Percentiles rank a stretch among this genome's conserved stretches.
Conservation (phyloP, 2,797 vertebrate species). For the Atherinosoma microstoma region DNA sequence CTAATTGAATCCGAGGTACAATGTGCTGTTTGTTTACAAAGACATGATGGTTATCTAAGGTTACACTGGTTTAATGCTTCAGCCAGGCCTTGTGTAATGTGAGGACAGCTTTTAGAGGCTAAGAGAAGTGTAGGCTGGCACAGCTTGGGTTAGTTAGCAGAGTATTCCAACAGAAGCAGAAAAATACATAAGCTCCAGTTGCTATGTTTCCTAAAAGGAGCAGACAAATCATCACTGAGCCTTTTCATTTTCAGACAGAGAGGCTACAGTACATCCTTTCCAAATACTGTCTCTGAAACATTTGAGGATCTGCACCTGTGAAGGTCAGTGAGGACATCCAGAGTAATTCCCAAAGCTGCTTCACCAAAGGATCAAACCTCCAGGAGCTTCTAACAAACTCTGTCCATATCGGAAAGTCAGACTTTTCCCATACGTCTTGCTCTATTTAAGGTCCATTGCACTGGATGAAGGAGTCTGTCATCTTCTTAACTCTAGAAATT, state of each 20-base stretch:
- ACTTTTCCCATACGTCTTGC: slow-evolving; percentile 23
- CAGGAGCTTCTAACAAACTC: slow-evolving; percentile 19
- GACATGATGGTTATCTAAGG: slow-evolving; percentile 41
- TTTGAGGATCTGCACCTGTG: slow-evolving; percentile 36
- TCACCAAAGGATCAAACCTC: slow-evolving; percentile 31
- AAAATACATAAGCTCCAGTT: slow-evolving; percentile 31
- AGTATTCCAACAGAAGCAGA: slow-evolving; percentile 52
- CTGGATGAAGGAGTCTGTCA: slow-evolving; percentile 55
- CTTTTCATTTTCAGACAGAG: slow-evolving; percentile 45
- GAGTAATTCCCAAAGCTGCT: slow-evolving; percentile 36
- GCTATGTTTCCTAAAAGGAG: slow-evolving; percentile 43
- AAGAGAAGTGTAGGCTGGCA: slow-evolving; percentile 25
- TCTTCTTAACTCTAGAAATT: slow-evolving; percentile 53
- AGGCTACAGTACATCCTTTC: slow-evolving; percentile 31
- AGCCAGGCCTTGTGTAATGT: slow-evolving; percentile 23
- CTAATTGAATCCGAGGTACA: slow-evolving; percentile 23
- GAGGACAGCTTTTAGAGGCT: slow-evolving; percentile 22
- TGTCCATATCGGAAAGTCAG: slow-evolving; percentile 29
- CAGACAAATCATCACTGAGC: slow-evolving; percentile 36
- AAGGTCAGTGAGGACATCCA: slow-evolving; percentile 55
- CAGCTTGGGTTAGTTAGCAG: slow-evolving; percentile 25
- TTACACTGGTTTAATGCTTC: slow-evolving; percentile 22
- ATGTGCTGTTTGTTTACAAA: slow-evolving; percentile 40
- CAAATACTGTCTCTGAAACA: slow-evolving; percentile 26
- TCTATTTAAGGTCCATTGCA: slow-evolving; percentile 35